Evolutionary conservation across 2,888 invertebrate genomes (phyloP).

Genomic region (Pollenia griseotomentosa): DNA sequence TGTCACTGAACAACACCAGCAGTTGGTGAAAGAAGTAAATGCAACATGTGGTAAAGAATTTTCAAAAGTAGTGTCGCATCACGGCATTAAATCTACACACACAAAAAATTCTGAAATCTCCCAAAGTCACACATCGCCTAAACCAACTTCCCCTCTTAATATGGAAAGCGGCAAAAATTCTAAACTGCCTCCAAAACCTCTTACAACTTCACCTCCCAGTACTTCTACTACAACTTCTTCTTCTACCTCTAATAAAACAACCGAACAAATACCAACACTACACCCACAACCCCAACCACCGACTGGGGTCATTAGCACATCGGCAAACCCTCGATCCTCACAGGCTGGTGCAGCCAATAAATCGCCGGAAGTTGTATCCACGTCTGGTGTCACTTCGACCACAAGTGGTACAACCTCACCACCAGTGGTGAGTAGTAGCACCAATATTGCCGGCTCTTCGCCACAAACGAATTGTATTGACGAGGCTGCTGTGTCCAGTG

Average conservation of each 20-base stretch:
- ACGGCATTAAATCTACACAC: constrained; percentile 45
- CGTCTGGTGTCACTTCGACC: constrained; percentile 82
- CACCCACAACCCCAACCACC: constrained; percentile 53
- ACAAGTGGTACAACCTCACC: constrained; percentile 82
- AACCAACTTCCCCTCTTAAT: constrained; percentile 62
- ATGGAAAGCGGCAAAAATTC: constrained; percentile 63
- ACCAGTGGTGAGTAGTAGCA: constrained; percentile 83
- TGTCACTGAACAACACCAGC: constrained; percentile 58
- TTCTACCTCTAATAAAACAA: constrained; percentile 69
- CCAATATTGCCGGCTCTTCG: constrained; percentile 76
- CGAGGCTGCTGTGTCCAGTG: constrained; percentile 81
- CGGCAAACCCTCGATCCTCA: constrained; percentile 59
- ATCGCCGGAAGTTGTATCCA: constrained; percentile 75
- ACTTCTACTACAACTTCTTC: constrained; percentile 69
- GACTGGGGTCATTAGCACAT: constrained; percentile 57
- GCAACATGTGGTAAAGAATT: constrained; percentile 52
- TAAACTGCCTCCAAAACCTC: constrained; percentile 60
- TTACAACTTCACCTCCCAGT: constrained; percentile 58
- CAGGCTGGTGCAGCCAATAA: constrained; percentile 59
- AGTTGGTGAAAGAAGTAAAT: constrained; percentile 53
- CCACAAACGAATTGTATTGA: constrained; percentile 76
- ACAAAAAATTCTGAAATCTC: constrained; percentile 66
- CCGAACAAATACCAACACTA: constrained; percentile 62
- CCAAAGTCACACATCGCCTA: constrained; percentile 57
- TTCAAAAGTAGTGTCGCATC: constrained; percentile 51